These are phyloP conservation scores for Notothenia rossii DNA, from an alignment of 2,113 vertebrate genomes.

Conservation along the genomic window DNA sequence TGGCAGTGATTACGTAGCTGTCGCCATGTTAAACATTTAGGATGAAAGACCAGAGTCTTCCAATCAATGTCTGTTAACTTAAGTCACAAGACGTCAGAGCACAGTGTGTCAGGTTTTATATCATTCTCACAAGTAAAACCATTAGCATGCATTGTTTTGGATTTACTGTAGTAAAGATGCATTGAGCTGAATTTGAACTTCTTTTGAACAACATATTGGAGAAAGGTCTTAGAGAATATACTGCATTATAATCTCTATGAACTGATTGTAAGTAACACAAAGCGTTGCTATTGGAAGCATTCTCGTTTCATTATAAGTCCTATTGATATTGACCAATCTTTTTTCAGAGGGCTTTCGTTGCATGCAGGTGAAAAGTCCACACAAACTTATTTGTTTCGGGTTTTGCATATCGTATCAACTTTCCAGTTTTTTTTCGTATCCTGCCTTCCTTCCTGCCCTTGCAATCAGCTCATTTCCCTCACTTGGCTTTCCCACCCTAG, in stretches of 20 bases:
- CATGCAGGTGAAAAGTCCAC: too few species aligned
- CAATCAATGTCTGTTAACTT: not conserved
- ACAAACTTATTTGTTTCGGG: too few species aligned
- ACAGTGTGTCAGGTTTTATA: not conserved
- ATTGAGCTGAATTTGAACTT: not conserved
- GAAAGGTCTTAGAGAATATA: not conserved
- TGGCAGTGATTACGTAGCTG: constrained; percentile 31
- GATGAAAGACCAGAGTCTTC: constrained; percentile 21
- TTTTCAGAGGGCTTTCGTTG: too few species aligned
- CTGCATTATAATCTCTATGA: not conserved
- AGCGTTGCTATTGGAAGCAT: too few species aligned
- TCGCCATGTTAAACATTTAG: constrained; percentile 34
- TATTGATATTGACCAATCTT: too few species aligned
- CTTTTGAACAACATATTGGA: not conserved
- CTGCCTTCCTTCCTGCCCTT: too few species aligned
- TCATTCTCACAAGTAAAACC: not conserved
- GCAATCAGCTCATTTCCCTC: too few species aligned
- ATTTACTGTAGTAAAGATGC: not conserved
- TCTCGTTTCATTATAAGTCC: too few species aligned
- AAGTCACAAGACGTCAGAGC: constrained; percentile 11
- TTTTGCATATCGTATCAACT: too few species aligned
- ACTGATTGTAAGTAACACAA: too few species aligned
- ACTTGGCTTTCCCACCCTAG: too few species aligned
- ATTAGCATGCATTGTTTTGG: not conserved
- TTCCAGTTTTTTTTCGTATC: too few species aligned